These are phyloP conservation scores for Pantherophis alleghaniensis DNA, from an alignment of 2,797 vertebrate genomes.

Conservation along the genomic window DNA sequence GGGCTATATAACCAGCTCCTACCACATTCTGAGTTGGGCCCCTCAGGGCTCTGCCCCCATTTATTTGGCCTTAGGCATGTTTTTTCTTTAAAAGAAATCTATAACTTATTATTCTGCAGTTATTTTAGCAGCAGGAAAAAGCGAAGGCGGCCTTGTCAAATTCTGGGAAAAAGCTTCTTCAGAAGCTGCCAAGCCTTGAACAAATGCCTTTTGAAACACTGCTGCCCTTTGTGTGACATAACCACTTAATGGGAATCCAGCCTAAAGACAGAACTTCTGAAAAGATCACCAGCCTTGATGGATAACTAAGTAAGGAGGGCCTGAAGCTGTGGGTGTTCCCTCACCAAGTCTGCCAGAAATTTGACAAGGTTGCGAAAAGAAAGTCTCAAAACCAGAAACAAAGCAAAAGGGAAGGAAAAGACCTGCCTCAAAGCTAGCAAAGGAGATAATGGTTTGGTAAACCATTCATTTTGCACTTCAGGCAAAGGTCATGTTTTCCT, in stretches of 20 bases:
- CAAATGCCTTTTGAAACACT: neutral
- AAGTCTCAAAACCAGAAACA: slow-evolving; percentile 32
- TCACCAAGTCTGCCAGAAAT: neutral
- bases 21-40: neutral
- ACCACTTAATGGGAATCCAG: slow-evolving; percentile 6
- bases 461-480: slow-evolving; percentile 45
- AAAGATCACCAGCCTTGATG: slow-evolving; percentile 28
- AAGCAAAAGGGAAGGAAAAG: slow-evolving; percentile 22
- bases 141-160: slow-evolving; percentile 30
- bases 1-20: neutral
- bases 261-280: slow-evolving; percentile 36
- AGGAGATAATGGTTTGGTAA: slow-evolving; percentile 52
- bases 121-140: slow-evolving; percentile 31
- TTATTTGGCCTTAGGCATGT: neutral
- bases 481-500: neutral
- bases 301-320: slow-evolving; percentile 24
- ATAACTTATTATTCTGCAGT: neutral
- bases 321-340: slow-evolving; percentile 24
- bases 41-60: neutral
- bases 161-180: neutral
- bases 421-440: neutral
- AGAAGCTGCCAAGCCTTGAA: neutral
- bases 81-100: neutral
- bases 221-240: neutral
- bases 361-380: slow-evolving; percentile 49